Evolutionary conservation across 2,888 invertebrate species (phyloP), one percentile per base, ranked within the genome.

Genomic region (Osedax frankpressi): DNA sequence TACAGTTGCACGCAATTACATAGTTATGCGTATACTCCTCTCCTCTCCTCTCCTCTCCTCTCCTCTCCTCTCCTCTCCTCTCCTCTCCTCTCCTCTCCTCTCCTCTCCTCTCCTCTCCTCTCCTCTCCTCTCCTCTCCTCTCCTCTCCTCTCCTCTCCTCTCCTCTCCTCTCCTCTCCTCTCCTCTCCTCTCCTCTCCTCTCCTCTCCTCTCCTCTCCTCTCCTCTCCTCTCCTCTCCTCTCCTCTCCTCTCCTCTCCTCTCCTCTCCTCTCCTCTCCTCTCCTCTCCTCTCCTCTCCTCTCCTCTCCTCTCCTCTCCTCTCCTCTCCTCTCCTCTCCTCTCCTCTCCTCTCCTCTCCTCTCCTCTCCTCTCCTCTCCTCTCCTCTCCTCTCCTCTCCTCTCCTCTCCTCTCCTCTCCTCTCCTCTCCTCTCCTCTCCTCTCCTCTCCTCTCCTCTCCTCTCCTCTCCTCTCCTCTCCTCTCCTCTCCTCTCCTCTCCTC

Each of bases 31-130:
- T n/a, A n/a, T n/a, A n/a, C n/a, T n/a, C n/a, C n/a, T 68, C n/a
- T 25, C 71, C 68, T 71, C 19, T 25, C 70, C 71, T 19, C 68
- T n/a, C 29, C 71, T 60, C 62, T 30, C 62, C 71, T 62, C 29
- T 30, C 71, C 29, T 62, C 71, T 30, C 62, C 29, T 70, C 71
- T 30, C 71, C 71, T 70, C 71, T 30, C 71, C 62, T 70, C 71
- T 24, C 68, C 71, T 70, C 71, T 30, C 71, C 62, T 70, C 71
- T 30, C 71, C 71, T 70, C 71, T 30, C 71, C 62, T 70, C 71
- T 30, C 71, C 71, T 70, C 71, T 30, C 71, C 62, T 70, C 71
- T 30, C 71, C 71, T 70, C 71, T 30, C 71, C 62, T 70, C 71
- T 30, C 71, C 71, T 70, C 71, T 30, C 71, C 62, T 70, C 71